Evolutionary conservation across 1,140 invertebrate species (phyloP).

Genomic region (Idris sp.): DNA sequence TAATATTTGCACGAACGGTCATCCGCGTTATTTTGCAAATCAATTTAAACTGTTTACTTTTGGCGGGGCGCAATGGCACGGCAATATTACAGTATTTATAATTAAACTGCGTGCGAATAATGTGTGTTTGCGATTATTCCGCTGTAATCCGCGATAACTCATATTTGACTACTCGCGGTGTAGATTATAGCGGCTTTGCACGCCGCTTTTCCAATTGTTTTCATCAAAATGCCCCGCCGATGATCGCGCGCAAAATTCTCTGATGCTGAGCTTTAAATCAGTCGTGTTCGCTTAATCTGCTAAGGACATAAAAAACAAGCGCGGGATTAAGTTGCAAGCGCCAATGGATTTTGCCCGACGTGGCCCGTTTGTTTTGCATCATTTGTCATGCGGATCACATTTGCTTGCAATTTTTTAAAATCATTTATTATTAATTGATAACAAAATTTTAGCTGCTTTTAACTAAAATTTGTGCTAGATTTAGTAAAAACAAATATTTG

Average conservation of each 20-base stretch:
- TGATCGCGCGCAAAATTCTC: conserved; percentile 43
- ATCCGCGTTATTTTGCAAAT: conserved; percentile 46
- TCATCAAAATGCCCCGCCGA: conserved; percentile 34
- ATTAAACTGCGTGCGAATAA: conserved; percentile 46
- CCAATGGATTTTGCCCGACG: not conserved
- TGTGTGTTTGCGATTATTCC: conserved; percentile 45
- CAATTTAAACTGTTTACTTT: conserved; percentile 49
- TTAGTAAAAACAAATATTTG: too few species aligned
- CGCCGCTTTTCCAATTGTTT: conserved; percentile 52
- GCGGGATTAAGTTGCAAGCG: conserved; percentile 18
- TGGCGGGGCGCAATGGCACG: conserved; percentile 6
- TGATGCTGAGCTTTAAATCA: conserved; percentile 48
- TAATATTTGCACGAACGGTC: conserved; percentile 41
- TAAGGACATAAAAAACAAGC: conserved; percentile 18
- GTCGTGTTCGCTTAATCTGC: conserved; percentile 45
- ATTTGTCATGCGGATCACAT: conserved; percentile 1
- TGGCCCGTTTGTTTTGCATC: conserved; percentile 11
- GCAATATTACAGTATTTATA: conserved; percentile 49
- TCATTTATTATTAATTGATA: too few species aligned
- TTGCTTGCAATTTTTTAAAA: not conserved
- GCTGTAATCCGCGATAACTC: conserved; percentile 55
- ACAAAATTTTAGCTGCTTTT: too few species aligned
- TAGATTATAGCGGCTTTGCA: conserved; percentile 46
- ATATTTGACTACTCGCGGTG: conserved; percentile 44
- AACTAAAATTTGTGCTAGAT: too few species aligned